These are phyloP conservation scores for Aratinga solstitialis DNA, from an alignment of 2,797 vertebrate genomes.

Conservation along the genomic window DNA sequence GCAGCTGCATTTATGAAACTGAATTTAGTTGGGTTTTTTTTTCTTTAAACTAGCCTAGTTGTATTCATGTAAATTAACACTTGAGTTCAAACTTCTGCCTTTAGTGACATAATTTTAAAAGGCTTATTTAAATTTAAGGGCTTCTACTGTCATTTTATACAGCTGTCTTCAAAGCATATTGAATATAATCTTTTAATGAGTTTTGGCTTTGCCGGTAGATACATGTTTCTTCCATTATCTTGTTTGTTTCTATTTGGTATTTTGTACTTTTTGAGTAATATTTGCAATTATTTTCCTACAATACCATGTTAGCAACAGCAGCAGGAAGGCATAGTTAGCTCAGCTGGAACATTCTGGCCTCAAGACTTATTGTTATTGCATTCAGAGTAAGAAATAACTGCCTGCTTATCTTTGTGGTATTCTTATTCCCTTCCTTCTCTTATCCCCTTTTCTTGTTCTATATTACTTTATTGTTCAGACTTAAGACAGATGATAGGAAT, in stretches of 20 bases:
- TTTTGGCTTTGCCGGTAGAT: not conserved
- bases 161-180: slow-evolving; percentile 5
- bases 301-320: slow-evolving; percentile 6
- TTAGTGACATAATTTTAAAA: not conserved
- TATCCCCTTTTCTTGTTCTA: not conserved
- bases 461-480: not conserved
- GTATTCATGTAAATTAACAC: not conserved
- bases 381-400: slow-evolving; percentile 28
- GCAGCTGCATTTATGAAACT: not conserved
- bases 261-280: slow-evolving; percentile 31
- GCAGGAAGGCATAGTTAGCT: slow-evolving; percentile 34
- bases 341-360: slow-evolving; percentile 38
- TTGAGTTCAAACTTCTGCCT: not conserved
- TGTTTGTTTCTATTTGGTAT: not conserved
- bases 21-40: not conserved
- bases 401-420: not conserved
- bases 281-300: slow-evolving; percentile 12
- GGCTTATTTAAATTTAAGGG: not conserved
- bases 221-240: not conserved
- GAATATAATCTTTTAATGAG: not conserved
- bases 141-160: not conserved
- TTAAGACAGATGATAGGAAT: slow-evolving; percentile 17
- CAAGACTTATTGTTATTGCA: not conserved
- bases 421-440: not conserved
- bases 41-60: not conserved